Percentiles rank a stretch among this genome's conserved stretches.
These are phyloP conservation scores for Aporophyla lueneburgensis DNA, from an alignment of 2,888 invertebrate species.

Conservation along the genomic window DNA sequence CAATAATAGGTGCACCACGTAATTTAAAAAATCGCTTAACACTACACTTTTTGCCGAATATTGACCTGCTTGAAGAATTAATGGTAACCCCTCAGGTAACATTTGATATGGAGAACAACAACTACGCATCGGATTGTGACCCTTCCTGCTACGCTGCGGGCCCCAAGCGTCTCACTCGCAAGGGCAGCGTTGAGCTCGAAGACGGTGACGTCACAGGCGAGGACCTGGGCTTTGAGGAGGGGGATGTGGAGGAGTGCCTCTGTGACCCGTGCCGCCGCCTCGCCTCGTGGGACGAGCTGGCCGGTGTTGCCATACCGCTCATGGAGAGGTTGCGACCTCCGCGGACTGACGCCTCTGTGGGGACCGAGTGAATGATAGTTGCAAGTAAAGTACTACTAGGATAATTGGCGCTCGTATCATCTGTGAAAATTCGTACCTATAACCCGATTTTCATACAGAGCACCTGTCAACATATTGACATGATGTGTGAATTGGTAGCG, in stretches of 20 bases:
- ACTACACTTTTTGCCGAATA: background rate
- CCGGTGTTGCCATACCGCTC: slow-evolving; percentile 93
- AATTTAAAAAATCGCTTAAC: background rate
- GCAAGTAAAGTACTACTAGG: background rate
- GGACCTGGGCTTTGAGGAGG: slow-evolving; percentile 86
- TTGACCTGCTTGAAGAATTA: background rate
- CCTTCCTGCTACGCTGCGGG: slow-evolving; percentile 36
- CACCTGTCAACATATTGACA: too few species aligned
- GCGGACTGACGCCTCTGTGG: slow-evolving; percentile 83
- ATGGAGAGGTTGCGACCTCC: slow-evolving; percentile 91
- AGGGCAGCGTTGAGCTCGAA: slow-evolving; percentile 55
- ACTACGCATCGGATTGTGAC: slow-evolving; percentile 65
- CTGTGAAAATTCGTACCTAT: too few species aligned
- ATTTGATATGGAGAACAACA: slow-evolving; percentile 80
- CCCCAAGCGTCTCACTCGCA: slow-evolving; percentile 32
- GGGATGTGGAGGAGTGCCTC: slow-evolving; percentile 81
- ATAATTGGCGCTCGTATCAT: background rate
- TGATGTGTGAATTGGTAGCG: too few species aligned
- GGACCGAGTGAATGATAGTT: slow-evolving; percentile 76
- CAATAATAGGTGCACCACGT: too few species aligned
- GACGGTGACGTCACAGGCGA: slow-evolving; percentile 79
- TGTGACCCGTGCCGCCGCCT: slow-evolving; percentile 83
- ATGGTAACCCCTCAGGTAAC: slow-evolving; percentile 75
- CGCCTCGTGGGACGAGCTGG: slow-evolving; percentile 94
- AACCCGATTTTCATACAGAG: too few species aligned